A percentile compares a stretch with the other conserved stretches of the same genome.
Conservation (phyloP, 1,140 invertebrate species). For the Cyphomyrmex costatus region DNA sequence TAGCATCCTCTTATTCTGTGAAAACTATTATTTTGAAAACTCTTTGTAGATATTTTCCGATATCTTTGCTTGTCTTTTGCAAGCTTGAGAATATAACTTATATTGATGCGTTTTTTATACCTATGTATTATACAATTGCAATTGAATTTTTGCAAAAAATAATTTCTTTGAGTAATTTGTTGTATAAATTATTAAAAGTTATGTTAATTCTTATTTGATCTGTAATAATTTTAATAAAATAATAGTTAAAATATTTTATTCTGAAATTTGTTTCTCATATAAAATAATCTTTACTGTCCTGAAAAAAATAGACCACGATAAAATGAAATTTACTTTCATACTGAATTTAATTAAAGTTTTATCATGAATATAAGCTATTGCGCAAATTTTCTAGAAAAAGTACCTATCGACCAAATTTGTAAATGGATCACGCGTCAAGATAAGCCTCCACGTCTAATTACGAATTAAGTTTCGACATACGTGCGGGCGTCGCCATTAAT, state of each 20-base stretch:
- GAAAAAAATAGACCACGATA: background rate
- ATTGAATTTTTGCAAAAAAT: background rate
- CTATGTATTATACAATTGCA: background rate
- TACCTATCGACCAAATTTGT: conserved; percentile 27
- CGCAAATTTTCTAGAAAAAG: background rate
- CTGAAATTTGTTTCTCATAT: background rate
- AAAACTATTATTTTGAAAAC: background rate
- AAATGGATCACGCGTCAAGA: conserved; percentile 54
- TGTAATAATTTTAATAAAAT: background rate
- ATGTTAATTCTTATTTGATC: background rate
- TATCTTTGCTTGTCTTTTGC: background rate
- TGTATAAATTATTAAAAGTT: background rate
- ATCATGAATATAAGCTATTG: background rate
- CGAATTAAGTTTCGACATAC: conserved; percentile 65
- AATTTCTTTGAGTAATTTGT: background rate
- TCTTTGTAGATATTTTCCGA: background rate
- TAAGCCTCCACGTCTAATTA: conserved; percentile 53
- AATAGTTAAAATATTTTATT: background rate
- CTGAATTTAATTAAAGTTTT: background rate
- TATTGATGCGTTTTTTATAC: background rate
- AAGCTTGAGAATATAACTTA: conserved; percentile 15
- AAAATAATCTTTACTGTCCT: background rate
- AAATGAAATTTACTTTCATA: background rate
- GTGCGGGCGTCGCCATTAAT: conserved; percentile 56
- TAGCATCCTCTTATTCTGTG: background rate